Evolutionary conservation across 2,888 invertebrate species (phyloP), one percentile per base, ranked within the genome.

Genomic region (Anagyrus pseudococci): DNA sequence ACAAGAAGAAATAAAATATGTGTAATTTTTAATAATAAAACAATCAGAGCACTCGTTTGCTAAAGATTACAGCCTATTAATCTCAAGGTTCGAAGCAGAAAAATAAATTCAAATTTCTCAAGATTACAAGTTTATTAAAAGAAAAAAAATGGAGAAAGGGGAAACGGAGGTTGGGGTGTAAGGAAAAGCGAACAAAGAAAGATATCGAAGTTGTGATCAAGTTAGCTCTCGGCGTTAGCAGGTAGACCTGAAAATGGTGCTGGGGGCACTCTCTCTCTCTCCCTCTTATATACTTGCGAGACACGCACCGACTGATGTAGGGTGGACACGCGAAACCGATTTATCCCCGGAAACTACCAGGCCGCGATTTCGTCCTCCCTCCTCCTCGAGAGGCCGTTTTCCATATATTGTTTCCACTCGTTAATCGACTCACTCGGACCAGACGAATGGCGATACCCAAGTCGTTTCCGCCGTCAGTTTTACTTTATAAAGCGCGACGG

Each of bases 311-410:
- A 57, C 66, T 77, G 75, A 79, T 75, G 77, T 75, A 70, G 68
- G 73, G 70, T 75, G 74, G 74, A 74, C 79, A 79, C 78, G 79
- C 79, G 72, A 79, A 77, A 75, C 71, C 73, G 71, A 76, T 75
- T 72, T 73, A 71, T 75, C 74, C 73, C 59, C 64, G 59, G 67
- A 67, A 69, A 68, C 68, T 58, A 37, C 13, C 33, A 15, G 10
- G 33, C 3, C 13, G 10, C 33, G 8, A 37, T 37, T 37, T 37
- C 33, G 2, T 2, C 33, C 33, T 13, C 33, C 33, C 33, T n/a
- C 33, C 29, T 2, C 33, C 33, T 8, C 3, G 3, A 8, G 10
- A 10, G 13, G 8, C 33, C 22, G 20, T 13, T 10, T 20, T 46
- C 13, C 44, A 46, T 22, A n/a, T n/a, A 37, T 37, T 37, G 15